Base-by-base conservation (phyloP, 2,797 vertebrate species). In the Bradypodion ventrale region DNA sequence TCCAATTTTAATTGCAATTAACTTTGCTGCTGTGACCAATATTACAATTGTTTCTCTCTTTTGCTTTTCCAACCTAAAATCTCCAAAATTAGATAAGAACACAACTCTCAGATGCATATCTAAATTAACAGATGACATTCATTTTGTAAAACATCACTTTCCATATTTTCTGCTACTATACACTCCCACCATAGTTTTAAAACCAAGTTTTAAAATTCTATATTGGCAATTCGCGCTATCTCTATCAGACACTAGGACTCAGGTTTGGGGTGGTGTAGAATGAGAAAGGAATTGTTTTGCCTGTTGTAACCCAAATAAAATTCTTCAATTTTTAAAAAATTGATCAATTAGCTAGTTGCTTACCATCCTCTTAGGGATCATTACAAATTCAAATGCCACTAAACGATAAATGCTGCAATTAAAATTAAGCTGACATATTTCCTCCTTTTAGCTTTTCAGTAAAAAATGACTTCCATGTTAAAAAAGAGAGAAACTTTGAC, bases 341-440 rank as follows among this genome's bases (percentile, higher is more conserved):
- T 68, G 29, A 68, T 68, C 35, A 3, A n/a, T 73, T 29, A 15
- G 44, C 4, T 0, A 1, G 2, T 16, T 0, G 4, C 4, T 0
- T 0, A 46, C 40, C 6, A 2, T 62, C 7, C 0, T 0, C 0
- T 49, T 56, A 23, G 4, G 59, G 9, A 10, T 5, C 19, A 65
- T 60, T 74, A 75, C 0, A 0, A 85, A 29, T 56, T 63, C 76
- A 77, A 73, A 83, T 0, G 29, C 65, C 44, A 15, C 1, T 0
- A 7, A 46, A 9, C 42, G 32, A 56, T 0, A 0, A 56, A 85
- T 83, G 19, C 35, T 83, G 74, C 16, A 0, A 0, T 7, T 52
- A 0, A n/a, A 1, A 5, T 12, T 13, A 1, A 68, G 8, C 1
- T 59, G 76, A 63, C 62, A 4, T 0, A 23, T 40, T 81, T 89